Percentiles rank a stretch among this genome's conserved stretches.
Evolutionary conservation across 2,888 invertebrate species (phyloP).

Genomic region (Calameuta idolon): DNA sequence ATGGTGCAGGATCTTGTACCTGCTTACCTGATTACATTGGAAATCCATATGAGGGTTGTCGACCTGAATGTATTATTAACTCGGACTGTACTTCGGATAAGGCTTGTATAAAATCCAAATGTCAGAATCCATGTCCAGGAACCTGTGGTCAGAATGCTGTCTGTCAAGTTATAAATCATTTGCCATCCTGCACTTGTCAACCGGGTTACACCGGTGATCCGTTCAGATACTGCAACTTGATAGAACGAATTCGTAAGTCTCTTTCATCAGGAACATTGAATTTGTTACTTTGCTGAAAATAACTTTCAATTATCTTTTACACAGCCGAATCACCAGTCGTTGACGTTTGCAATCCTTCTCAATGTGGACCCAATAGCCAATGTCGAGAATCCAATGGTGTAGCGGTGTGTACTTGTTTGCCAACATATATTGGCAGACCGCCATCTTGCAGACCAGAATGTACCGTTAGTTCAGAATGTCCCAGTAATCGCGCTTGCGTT

Average conservation of each 20-base stretch:
- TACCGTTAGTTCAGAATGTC: constrained; percentile 79
- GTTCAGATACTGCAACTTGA: constrained; percentile 72
- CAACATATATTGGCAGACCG: constrained; percentile 78
- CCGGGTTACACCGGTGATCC: constrained; percentile 76
- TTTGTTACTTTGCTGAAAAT: background rate
- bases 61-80: constrained; percentile 76
- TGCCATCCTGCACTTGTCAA: constrained; percentile 74
- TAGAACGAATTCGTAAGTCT: constrained; percentile 70
- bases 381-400: constrained; percentile 73
- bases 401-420: constrained; percentile 80
- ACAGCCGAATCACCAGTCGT: constrained; percentile 50
- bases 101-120: constrained; percentile 77
- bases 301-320: constrained; percentile 1
- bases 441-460: constrained; percentile 84
- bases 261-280: background rate
- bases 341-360: constrained; percentile 79
- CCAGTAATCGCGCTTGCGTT: constrained; percentile 77
- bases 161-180: constrained; percentile 76
- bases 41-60: constrained; percentile 75
- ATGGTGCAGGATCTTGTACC: constrained; percentile 68
- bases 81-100: constrained; percentile 76
- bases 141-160: constrained; percentile 74
- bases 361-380: constrained; percentile 83
- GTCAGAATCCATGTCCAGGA: constrained; percentile 75
- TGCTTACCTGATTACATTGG: constrained; percentile 73